A percentile compares a stretch with the other conserved stretches of the same genome.
Evolutionary conservation across 1,140 invertebrate genomes (phyloP).

Genomic region (Heterodera schachtii): DNA sequence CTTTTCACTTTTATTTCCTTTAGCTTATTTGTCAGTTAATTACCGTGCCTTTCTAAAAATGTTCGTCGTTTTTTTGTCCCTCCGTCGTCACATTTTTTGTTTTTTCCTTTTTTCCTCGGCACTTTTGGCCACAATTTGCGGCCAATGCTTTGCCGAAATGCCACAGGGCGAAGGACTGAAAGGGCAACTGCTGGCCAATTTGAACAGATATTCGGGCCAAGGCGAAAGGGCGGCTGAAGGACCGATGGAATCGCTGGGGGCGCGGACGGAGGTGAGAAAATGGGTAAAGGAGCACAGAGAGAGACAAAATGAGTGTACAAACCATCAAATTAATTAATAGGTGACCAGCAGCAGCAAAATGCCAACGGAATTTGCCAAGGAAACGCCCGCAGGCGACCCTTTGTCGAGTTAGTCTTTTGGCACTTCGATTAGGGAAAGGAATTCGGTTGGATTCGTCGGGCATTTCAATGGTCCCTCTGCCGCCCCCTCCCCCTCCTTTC

Average conservation of each 20-base stretch:
- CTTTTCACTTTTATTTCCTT: not conserved
- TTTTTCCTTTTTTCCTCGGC: no score
- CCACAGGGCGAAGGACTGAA: conserved; percentile 22
- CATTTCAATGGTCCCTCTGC: no score
- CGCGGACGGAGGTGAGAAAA: not conserved
- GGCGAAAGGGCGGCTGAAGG: not conserved
- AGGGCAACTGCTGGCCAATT: conserved; percentile 29
- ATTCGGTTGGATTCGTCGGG: no score
- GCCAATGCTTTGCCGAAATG: not conserved
- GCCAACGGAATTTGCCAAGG: not conserved
- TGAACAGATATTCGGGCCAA: conserved; percentile 24
- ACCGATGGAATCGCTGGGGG: conserved; percentile 9
- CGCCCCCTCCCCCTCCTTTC: no score
- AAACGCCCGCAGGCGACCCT: not conserved
- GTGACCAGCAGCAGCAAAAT: conserved; percentile 1
- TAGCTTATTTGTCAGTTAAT: not conserved
- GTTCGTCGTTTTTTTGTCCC: no score
- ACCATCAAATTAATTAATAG: no score
- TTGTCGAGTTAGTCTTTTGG: not conserved
- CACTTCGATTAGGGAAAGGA: not conserved
- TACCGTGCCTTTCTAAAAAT: no score
- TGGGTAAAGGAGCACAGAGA: no score
- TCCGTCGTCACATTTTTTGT: no score
- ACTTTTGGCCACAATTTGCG: not conserved
- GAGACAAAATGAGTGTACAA: no score